These are phyloP conservation scores for Bombylius discolor DNA, from an alignment of 2,888 invertebrate species.

Conservation along the genomic window DNA sequence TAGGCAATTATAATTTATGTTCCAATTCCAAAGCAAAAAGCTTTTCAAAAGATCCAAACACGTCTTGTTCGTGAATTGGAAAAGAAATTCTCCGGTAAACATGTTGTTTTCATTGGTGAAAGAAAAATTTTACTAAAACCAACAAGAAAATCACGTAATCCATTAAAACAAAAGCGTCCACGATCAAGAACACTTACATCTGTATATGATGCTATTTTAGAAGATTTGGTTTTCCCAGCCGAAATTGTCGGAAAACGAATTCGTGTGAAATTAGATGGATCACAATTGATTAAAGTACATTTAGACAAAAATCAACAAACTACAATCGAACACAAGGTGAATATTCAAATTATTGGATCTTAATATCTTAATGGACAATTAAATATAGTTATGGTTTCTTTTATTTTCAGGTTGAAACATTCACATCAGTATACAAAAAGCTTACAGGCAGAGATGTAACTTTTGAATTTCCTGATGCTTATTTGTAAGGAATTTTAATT, in stretches of 20 bases:
- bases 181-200: constrained; percentile 83
- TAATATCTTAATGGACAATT: no score
- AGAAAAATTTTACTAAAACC: constrained; percentile 97
- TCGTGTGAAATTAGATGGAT: constrained; percentile 89
- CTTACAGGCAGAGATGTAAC: constrained; percentile 96
- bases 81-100: constrained; percentile 98
- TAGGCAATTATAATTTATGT: constrained; percentile 97
- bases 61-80: constrained; percentile 94
- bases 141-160: constrained; percentile 80
- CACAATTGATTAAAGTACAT: constrained; percentile 93
- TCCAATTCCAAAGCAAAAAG: constrained; percentile 94
- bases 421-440: constrained; percentile 97
- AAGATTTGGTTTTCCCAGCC: constrained; percentile 96
- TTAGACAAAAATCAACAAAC: constrained; percentile 97
- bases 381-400: constrained; percentile 3
- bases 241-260: constrained; percentile 99
- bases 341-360: constrained; percentile 10
- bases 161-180: constrained; percentile 64
- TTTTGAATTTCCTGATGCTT: constrained; percentile 96
- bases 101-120: constrained; percentile 96
- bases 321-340: constrained; percentile 97
- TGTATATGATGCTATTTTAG: constrained; percentile 93
- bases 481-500: neutral
- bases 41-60: constrained; percentile 96
- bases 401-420: constrained; percentile 82